Conservation (phyloP, 64 coral and sea anemone genomes). For the Pocillopora damicornis region DNA sequence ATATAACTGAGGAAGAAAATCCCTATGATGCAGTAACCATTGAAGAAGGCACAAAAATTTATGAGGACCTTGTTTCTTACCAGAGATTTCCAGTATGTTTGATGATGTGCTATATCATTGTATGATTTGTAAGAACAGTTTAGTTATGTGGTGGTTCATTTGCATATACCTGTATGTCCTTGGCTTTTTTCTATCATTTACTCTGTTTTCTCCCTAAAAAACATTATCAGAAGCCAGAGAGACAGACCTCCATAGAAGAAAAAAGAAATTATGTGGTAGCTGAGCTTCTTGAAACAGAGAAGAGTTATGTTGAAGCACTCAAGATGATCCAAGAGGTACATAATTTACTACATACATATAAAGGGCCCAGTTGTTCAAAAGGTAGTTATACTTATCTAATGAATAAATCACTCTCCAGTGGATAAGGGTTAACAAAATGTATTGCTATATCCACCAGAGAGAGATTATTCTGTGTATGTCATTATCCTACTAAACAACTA, state of each 20-base stretch:
- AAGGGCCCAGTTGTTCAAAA: no score
- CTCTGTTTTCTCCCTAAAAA: not conserved
- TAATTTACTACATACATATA: not conserved
- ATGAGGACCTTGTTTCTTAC: slow-evolving; percentile 81
- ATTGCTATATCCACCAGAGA: not conserved
- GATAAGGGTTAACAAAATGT: not conserved
- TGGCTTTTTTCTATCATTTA: not conserved
- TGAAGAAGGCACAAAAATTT: slow-evolving; percentile 93
- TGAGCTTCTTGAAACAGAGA: slow-evolving; percentile 83
- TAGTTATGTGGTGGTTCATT: no score
- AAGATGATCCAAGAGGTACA: slow-evolving; percentile 76
- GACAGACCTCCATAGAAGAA: slow-evolving; percentile 83
- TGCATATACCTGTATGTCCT: no score
- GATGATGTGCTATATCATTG: not conserved
- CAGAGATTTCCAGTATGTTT: slow-evolving; percentile 65
- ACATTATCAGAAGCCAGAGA: slow-evolving; percentile 59
- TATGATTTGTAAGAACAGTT: no score
- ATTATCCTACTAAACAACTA: no score
- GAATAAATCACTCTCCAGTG: not conserved
- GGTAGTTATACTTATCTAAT: no score
- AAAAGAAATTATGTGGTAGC: slow-evolving; percentile 90
- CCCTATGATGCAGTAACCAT: slow-evolving; percentile 87
- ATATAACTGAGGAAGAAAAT: slow-evolving; percentile 89
- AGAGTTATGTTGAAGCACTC: slow-evolving; percentile 85
- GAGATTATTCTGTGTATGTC: no score